A percentile compares a stretch with the other conserved stretches of the same genome.
phyloP scores from a whole-genome alignment of 2,888 invertebrate genomes.

The Pyrrhosoma nymphula region DNA sequence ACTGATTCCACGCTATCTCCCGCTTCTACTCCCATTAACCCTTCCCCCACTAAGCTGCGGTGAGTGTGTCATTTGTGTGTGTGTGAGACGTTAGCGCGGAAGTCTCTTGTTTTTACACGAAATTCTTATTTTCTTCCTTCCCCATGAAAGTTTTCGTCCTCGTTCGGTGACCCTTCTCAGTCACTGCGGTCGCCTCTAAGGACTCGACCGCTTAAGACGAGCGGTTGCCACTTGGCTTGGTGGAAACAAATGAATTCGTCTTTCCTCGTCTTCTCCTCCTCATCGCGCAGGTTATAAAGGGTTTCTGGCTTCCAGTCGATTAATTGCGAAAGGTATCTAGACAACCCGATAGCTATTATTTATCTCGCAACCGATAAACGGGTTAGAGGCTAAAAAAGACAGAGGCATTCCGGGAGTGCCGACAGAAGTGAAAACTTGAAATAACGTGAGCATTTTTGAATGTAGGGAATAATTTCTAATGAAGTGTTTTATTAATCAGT shows the following conservation, averaged over 20 bases:
- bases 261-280: background rate
- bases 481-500: no score
- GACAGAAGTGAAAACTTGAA: no score
- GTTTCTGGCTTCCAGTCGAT: background rate
- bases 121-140: background rate
- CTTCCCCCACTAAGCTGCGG: background rate
- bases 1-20: slow-evolving; percentile 18
- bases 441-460: no score
- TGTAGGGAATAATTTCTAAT: no score
- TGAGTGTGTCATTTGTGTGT: background rate
- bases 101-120: background rate
- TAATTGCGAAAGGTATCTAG: background rate
- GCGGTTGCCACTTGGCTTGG: background rate
- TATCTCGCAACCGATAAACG: background rate
- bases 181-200: background rate
- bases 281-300: background rate
- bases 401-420: no score
- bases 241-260: slow-evolving; percentile 12
- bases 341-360: no score
- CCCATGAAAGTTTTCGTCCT: background rate
- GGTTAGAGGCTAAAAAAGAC: background rate
- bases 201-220: background rate
- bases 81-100: background rate
- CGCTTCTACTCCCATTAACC: slow-evolving; percentile 12
- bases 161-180: background rate